Conservation (phyloP, 2,113 vertebrate species). For the Leiothrix lutea region DNA sequence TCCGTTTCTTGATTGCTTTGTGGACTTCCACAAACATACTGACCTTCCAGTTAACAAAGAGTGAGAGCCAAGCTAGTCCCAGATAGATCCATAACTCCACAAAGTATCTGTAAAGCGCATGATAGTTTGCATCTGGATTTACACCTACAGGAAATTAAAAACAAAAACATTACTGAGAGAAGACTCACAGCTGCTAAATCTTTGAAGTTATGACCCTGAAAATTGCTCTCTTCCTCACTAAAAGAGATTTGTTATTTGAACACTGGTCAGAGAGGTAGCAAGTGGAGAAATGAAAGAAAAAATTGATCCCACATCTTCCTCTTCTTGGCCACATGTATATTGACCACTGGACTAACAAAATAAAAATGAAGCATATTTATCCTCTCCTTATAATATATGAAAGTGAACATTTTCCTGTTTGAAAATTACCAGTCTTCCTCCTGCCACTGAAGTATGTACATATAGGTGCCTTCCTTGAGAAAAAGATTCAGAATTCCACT, state of each 20-base stretch:
- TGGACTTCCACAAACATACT: constrained; percentile 98
- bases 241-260: not conserved
- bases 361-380: not conserved
- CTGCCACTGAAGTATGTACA: not conserved
- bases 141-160: constrained; percentile 79
- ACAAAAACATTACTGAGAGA: not conserved
- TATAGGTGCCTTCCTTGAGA: not conserved
- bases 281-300: not conserved
- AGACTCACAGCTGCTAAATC: not conserved
- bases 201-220: not conserved
- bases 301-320: not conserved
- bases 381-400: not conserved
- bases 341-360: not conserved
- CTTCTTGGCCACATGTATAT: not conserved
- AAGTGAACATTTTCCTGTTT: not conserved
- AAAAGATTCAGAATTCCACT: not conserved
- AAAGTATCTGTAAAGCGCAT: constrained; percentile 93
- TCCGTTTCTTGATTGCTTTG: constrained; percentile 95
- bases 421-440: not conserved
- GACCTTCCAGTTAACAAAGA: constrained; percentile 99
- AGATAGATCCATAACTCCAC: constrained; percentile 98
- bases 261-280: not conserved
- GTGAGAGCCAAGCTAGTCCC: constrained; percentile 94
- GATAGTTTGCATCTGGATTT: constrained; percentile 89
- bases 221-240: not conserved